These are phyloP conservation scores for Apodemus sylvaticus DNA, from an alignment of 2,113 vertebrate species.

Conservation along the genomic window DNA sequence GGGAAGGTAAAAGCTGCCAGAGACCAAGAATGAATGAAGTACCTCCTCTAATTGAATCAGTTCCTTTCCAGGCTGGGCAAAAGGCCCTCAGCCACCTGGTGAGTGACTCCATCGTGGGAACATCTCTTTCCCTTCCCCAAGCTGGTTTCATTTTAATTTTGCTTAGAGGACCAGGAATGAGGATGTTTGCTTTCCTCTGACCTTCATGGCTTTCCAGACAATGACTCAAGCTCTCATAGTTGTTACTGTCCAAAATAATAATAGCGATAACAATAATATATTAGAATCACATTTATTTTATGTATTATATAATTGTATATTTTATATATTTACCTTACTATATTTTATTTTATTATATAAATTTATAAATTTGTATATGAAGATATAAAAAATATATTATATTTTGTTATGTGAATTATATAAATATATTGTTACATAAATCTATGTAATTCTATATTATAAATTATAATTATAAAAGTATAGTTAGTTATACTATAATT, in stretches of 20 bases:
- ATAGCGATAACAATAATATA: no score
- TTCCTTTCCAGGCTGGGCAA: not conserved
- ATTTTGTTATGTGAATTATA: no score
- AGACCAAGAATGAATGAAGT: not conserved
- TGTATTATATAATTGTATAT: no score
- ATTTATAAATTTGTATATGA: no score
- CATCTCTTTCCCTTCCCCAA: not conserved
- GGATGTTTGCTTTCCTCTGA: constrained; percentile 20
- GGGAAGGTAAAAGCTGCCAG: not conserved
- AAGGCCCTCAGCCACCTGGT: not conserved
- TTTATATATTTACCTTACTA: no score
- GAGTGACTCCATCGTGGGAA: not conserved
- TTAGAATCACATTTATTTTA: no score
- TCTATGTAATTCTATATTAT: no score
- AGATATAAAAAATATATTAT: no score
- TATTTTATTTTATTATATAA: no score
- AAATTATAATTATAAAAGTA: no score
- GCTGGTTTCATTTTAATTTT: constrained; percentile 16
- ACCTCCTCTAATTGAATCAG: not conserved
- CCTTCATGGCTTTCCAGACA: not conserved
- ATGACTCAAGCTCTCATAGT: not conserved
- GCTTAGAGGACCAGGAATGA: not conserved
- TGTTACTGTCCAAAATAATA: not conserved
- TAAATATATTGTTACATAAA: no score
- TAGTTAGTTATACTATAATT: no score